Conservation (phyloP, 1,140 invertebrate species). For the Archivesica marissinica region DNA sequence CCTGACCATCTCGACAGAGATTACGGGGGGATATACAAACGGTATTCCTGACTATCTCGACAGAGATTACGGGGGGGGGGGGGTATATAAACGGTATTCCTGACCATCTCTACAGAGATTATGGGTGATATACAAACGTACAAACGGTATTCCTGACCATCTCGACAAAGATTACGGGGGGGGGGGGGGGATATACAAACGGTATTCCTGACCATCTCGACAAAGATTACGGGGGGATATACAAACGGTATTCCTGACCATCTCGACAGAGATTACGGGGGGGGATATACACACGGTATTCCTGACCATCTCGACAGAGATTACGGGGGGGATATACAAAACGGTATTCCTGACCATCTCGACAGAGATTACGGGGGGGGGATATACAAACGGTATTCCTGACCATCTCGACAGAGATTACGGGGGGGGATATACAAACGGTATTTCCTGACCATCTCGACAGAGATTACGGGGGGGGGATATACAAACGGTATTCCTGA, state of each 20-base stretch:
- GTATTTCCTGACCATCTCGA: conserved; percentile 74
- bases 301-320: conserved; percentile 62
- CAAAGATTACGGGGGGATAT: conserved; percentile 61
- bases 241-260: conserved; percentile 75
- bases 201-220: conserved; percentile 46
- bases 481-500: conserved; percentile 77
- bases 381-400: conserved; percentile 73
- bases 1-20: conserved; percentile 74
- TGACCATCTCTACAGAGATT: conserved; percentile 73
- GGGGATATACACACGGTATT: conserved; percentile 70
- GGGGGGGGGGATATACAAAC: no score
- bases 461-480: conserved; percentile 79
- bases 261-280: conserved; percentile 75
- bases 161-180: conserved; percentile 60
- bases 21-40: conserved; percentile 74
- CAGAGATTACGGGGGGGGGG: conserved; percentile 80
- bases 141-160: conserved; percentile 66
- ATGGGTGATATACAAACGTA: no score
- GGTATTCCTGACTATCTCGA: conserved; percentile 78
- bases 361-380: conserved; percentile 65
- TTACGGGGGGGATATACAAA: conserved; percentile 73
- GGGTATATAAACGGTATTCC: conserved; percentile 79
- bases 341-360: conserved; percentile 74
- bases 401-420: conserved; percentile 68
- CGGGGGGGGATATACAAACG: no score